These are phyloP conservation scores for Drosophila bifasciata DNA, from an alignment of 1,140 invertebrate genomes.

Conservation along the genomic window DNA sequence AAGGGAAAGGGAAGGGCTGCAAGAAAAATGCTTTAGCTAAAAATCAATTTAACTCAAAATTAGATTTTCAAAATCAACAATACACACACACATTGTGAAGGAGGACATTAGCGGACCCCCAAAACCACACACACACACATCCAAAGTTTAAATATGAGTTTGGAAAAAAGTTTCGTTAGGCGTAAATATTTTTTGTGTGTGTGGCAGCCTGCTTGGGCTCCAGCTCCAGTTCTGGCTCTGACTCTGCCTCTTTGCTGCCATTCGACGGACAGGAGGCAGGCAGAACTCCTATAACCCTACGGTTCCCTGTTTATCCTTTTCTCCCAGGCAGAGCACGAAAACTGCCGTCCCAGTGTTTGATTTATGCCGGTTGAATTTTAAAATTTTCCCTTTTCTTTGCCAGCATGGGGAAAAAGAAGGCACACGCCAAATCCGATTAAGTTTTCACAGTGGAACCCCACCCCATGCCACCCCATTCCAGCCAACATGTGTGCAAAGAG, in stretches of 20 bases:
- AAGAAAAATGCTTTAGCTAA: constrained; percentile 45
- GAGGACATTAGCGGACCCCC: constrained; percentile 35
- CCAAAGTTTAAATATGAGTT: constrained; percentile 79
- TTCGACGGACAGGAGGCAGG: not conserved
- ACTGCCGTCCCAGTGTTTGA: constrained; percentile 72
- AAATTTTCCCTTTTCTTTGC: constrained; percentile 58
- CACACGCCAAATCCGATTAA: constrained; percentile 79
- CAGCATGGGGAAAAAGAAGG: constrained; percentile 37
- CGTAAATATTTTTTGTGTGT: constrained; percentile 79
- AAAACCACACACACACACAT: constrained; percentile 17
- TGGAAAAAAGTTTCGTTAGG: constrained; percentile 73
- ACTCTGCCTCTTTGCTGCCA: constrained; percentile 3
- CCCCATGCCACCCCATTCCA: not conserved
- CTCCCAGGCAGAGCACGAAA: constrained; percentile 68
- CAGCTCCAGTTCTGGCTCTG: not conserved
- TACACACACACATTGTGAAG: constrained; percentile 15
- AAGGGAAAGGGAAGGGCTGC: not conserved
- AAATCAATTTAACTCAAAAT: constrained; percentile 80
- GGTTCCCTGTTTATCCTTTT: constrained; percentile 68
- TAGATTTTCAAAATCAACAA: constrained; percentile 79
- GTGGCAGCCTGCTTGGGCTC: constrained; percentile 44
- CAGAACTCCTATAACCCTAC: not conserved
- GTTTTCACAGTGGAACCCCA: constrained; percentile 56
- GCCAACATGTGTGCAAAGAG: constrained; percentile 42
- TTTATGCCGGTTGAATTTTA: constrained; percentile 82